Conservation (phyloP, 2,113 vertebrate genomes). For the Bufo gargarizans region DNA sequence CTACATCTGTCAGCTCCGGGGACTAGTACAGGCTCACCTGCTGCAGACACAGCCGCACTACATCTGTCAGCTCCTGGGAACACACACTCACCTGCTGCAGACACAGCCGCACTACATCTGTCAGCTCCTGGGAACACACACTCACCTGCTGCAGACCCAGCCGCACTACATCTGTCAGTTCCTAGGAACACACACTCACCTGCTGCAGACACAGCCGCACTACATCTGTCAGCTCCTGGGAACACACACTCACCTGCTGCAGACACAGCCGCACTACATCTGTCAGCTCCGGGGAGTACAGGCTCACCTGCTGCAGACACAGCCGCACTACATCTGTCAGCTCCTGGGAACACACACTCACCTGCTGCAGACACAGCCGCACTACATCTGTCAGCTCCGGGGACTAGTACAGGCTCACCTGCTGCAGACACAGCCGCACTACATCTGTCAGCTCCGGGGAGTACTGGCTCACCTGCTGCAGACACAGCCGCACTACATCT, state of each 20-base stretch:
- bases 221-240: not conserved
- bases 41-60: conserved; percentile 90
- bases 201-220: not conserved
- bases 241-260: conserved; percentile 79
- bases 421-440: not conserved
- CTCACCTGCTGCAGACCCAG: conserved; percentile 91
- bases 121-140: not conserved
- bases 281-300: conserved; percentile 86
- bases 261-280: conserved; percentile 90
- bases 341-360: conserved; percentile 63
- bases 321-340: not conserved
- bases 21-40: conserved; percentile 79
- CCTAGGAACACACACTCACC: conserved; percentile 80
- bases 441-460: too few relatives aligned
- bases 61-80: conserved; percentile 83
- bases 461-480: conserved; percentile 83
- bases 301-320: conserved; percentile 60
- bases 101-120: not conserved
- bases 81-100: conserved; percentile 71
- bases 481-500: conserved; percentile 88
- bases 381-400: conserved; percentile 87
- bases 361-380: conserved; percentile 90
- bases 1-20: not conserved
- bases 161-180: conserved; percentile 87
- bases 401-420: conserved; percentile 79